Conservation (phyloP, 2,888 invertebrate genomes). For the Abrostola triplasia region DNA sequence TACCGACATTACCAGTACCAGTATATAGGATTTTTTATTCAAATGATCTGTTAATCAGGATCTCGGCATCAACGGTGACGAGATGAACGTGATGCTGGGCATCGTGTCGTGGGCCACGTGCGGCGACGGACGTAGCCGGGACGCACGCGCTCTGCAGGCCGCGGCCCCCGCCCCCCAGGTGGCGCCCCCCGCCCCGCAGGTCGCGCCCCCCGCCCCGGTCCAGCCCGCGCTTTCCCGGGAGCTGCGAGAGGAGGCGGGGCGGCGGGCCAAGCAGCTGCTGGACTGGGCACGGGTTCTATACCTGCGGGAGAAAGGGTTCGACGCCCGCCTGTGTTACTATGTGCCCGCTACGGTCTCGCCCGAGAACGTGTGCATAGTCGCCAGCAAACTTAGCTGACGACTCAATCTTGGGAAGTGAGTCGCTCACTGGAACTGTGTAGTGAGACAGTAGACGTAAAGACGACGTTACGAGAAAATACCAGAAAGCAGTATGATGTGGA, state of each 20-base stretch:
- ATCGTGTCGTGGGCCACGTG: conserved; percentile 97
- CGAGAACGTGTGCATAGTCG: conserved; percentile 94
- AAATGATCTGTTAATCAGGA: conserved; percentile 70
- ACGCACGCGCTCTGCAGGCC: conserved; percentile 45
- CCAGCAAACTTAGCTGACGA: conserved; percentile 65
- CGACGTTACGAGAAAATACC: no score
- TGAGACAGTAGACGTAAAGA: no score
- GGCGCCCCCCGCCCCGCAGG: neutral
- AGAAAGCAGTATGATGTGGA: no score
- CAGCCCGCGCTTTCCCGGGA: conserved; percentile 5
- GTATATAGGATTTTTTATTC: neutral
- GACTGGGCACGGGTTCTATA: conserved; percentile 92
- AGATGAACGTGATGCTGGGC: conserved; percentile 93
- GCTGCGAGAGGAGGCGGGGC: conserved; percentile 86
- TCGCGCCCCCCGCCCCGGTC: neutral
- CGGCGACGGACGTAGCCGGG: conserved; percentile 90
- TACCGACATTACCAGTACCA: no score
- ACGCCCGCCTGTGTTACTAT: conserved; percentile 90
- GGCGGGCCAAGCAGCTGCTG: conserved; percentile 92
- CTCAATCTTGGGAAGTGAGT: no score
- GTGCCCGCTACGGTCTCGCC: conserved; percentile 90
- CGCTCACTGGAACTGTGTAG: no score
- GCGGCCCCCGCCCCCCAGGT: neutral
- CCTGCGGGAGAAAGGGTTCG: conserved; percentile 88
- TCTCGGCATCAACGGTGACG: conserved; percentile 87